phyloP scores from a whole-genome alignment of 1,140 invertebrate species.

The Propsilocerus akamusi region DNA sequence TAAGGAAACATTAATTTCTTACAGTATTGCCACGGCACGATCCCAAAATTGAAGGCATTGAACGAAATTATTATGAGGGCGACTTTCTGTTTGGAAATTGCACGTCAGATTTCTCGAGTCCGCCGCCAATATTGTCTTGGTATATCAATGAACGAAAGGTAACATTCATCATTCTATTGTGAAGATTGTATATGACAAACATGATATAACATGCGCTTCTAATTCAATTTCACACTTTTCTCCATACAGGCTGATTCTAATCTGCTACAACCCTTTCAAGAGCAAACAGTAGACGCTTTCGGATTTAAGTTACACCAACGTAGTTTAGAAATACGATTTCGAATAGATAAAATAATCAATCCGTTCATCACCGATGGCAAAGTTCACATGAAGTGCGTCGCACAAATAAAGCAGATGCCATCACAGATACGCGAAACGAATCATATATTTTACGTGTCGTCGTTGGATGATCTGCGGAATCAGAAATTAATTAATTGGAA shows the following conservation, averaged over 20 bases:
- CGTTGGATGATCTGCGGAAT: constrained; percentile 18
- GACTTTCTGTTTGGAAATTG: constrained; percentile 36
- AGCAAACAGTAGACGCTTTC: constrained; percentile 16
- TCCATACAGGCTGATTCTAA: constrained; percentile 15
- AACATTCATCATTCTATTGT: background rate
- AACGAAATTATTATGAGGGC: constrained; percentile 31
- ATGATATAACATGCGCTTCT: background rate
- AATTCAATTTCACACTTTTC: background rate
- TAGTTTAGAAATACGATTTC: constrained; percentile 18
- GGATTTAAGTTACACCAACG: constrained; percentile 16
- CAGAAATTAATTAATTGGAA: constrained; percentile 13
- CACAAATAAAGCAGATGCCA: constrained; percentile 17
- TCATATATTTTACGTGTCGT: constrained; percentile 12
- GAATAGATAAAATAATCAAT: constrained; percentile 13
- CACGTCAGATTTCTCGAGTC: constrained; percentile 33
- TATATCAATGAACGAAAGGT: constrained; percentile 39
- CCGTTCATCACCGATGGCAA: constrained; percentile 17
- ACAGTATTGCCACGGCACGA: constrained; percentile 33
- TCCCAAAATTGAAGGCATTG: constrained; percentile 31
- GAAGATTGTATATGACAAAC: too few species aligned
- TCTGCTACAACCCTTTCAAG: constrained; percentile 17
- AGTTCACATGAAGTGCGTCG: constrained; percentile 16
- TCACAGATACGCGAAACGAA: constrained; percentile 12
- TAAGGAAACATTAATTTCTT: constrained; percentile 11
- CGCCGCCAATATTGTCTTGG: constrained; percentile 37